A percentile compares a stretch with the other conserved stretches of the same genome.
Conservation (phyloP, 2,113 vertebrate genomes). For the Otocyon megalotis region DNA sequence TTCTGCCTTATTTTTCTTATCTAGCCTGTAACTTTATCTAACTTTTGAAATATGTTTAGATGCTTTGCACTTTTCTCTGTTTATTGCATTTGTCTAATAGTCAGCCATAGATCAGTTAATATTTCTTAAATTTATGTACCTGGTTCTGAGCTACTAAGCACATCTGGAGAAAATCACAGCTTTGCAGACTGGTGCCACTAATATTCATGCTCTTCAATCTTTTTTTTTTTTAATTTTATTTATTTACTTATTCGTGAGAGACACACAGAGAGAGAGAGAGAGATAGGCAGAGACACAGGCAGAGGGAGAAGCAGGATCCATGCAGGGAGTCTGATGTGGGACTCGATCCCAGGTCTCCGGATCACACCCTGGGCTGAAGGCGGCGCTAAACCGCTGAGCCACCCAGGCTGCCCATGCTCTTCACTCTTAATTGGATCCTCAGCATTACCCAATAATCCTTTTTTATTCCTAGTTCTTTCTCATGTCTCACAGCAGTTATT, state of each 20-base stretch:
- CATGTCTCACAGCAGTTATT: not conserved
- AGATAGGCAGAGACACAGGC: too few species aligned
- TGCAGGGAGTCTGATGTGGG: too few species aligned
- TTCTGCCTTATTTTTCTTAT: constrained; percentile 16
- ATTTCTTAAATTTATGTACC: constrained; percentile 11
- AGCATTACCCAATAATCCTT: not conserved
- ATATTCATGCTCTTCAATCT: not conserved
- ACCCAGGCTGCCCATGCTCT: too few species aligned
- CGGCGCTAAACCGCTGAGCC: too few species aligned
- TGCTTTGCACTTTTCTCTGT: constrained; percentile 30
- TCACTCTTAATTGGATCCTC: not conserved
- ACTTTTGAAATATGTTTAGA: not conserved
- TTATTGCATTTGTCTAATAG: not conserved
- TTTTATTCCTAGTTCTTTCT: constrained; percentile 14
- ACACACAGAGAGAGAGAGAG: too few species aligned
- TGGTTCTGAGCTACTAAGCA: not conserved
- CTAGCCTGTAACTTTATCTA: not conserved
- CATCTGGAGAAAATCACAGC: not conserved
- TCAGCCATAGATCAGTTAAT: not conserved
- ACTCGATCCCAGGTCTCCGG: too few species aligned
- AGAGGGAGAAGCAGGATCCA: too few species aligned
- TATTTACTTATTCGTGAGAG: too few species aligned
- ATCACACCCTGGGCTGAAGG: too few species aligned
- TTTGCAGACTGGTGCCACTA: not conserved
- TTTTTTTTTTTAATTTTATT: too few species aligned